These are phyloP conservation scores for Rhyzopertha dominica DNA, from an alignment of 1,140 invertebrate species.

Conservation along the genomic window DNA sequence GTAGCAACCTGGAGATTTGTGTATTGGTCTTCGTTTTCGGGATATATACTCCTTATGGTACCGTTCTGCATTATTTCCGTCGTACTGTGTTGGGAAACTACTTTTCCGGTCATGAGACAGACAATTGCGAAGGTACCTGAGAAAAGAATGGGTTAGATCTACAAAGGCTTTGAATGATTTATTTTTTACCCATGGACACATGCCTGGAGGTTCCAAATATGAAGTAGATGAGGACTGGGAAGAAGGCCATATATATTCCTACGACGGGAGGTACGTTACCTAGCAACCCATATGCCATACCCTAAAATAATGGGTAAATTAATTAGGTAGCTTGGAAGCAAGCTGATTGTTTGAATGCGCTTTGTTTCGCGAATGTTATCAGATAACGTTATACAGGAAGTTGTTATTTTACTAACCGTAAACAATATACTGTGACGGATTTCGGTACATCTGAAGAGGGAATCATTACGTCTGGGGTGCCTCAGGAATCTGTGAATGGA, in stretches of 20 bases:
- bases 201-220: conserved; percentile 89
- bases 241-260: conserved; percentile 93
- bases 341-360: no score
- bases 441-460: no score
- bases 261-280: conserved; percentile 81
- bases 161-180: conserved; percentile 6
- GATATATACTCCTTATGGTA: conserved; percentile 20
- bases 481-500: no score
- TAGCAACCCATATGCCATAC: conserved; percentile 88
- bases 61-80: conserved; percentile 28
- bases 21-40: conserved; percentile 10
- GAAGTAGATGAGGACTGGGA: conserved; percentile 85
- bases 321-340: no score
- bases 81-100: conserved; percentile 50
- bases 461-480: no score
- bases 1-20: conserved; percentile 62
- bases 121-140: conserved; percentile 79
- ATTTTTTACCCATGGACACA: conserved; percentile 75
- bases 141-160: conserved; percentile 6
- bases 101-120: conserved; percentile 86
- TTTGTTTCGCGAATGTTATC: no score
- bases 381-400: no score
- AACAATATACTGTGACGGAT: no score
- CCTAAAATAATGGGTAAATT: conserved; percentile 57
- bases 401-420: no score